These are phyloP conservation scores for Capitella teleta DNA, from an alignment of 1,140 invertebrate species.

Conservation along the genomic window DNA sequence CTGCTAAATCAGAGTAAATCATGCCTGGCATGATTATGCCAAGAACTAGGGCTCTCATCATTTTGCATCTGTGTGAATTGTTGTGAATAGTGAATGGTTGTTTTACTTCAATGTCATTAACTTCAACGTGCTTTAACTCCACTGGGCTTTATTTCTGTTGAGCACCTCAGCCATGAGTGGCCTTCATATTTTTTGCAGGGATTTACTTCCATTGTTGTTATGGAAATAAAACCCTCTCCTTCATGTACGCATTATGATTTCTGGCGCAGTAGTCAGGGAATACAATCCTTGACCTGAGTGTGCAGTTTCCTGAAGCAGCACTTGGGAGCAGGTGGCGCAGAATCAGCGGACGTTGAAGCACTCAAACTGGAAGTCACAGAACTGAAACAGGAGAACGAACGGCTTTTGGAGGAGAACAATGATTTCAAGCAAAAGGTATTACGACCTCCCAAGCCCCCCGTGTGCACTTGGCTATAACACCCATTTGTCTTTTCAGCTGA, in stretches of 20 bases:
- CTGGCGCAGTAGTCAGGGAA: background rate
- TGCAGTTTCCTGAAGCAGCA: constrained; percentile 34
- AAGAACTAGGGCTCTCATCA: too few species aligned
- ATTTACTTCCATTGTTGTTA: too few species aligned
- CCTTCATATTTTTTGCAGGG: background rate
- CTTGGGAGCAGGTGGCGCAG: constrained; percentile 33
- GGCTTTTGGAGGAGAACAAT: constrained; percentile 35
- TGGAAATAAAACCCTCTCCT: too few species aligned
- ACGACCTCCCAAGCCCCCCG: too few species aligned
- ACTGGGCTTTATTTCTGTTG: background rate
- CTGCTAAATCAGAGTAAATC: too few species aligned
- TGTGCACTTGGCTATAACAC: background rate
- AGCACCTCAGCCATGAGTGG: background rate
- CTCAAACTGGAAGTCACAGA: constrained; percentile 39
- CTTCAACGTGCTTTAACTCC: background rate
- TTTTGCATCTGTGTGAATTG: too few species aligned
- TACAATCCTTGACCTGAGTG: constrained; percentile 15
- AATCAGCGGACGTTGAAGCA: constrained; percentile 40
- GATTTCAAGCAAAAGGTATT: constrained; percentile 35
- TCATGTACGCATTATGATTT: background rate
- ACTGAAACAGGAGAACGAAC: constrained; percentile 33
- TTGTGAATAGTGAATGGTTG: too few species aligned
- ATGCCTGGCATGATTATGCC: too few species aligned
- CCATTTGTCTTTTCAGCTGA: constrained; percentile 8
- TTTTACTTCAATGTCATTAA: background rate